These are phyloP conservation scores for Oncorhynchus mykiss DNA, from an alignment of 2,113 vertebrate genomes.

Conservation along the genomic window DNA sequence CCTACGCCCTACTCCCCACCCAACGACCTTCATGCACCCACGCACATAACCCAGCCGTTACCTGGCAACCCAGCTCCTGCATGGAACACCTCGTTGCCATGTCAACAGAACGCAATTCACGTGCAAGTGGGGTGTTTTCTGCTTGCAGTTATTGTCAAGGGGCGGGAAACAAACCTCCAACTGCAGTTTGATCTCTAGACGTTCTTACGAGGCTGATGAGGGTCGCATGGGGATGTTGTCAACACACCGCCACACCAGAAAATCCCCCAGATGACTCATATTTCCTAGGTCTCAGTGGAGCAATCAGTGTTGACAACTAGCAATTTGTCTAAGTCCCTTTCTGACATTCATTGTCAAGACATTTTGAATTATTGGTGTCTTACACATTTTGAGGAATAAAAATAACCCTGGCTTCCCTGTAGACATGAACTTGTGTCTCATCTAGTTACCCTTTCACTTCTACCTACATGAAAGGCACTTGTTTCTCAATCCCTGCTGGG, in stretches of 20 bases:
- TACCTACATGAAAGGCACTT: background rate
- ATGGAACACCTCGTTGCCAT: conserved; percentile 39
- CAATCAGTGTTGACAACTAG: background rate
- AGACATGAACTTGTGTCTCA: too few species aligned
- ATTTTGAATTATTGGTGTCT: too few species aligned
- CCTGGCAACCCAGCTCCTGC: conserved; percentile 45
- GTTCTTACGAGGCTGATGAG: background rate
- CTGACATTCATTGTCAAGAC: too few species aligned
- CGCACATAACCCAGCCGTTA: conserved; percentile 38
- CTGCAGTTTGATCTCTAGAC: conserved; percentile 22
- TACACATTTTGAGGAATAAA: too few species aligned
- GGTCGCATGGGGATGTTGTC: conserved; percentile 6
- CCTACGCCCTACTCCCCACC: conserved; percentile 11
- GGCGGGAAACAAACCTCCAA: conserved; percentile 14
- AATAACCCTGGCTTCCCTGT: too few species aligned
- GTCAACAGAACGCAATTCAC: conserved; percentile 30
- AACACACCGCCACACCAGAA: conserved; percentile 1
- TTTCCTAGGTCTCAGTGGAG: background rate
- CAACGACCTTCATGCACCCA: conserved; percentile 39
- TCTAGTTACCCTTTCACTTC: background rate
- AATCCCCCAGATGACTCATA: background rate
- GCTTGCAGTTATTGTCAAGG: conserved; percentile 7
- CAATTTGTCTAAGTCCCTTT: too few species aligned
- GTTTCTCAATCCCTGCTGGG: background rate
- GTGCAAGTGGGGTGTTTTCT: conserved; percentile 11